Percentiles rank a stretch among this genome's conserved stretches.
Conservation (phyloP, 2,888 invertebrate genomes). For the Zootermopsis nevadensis region DNA sequence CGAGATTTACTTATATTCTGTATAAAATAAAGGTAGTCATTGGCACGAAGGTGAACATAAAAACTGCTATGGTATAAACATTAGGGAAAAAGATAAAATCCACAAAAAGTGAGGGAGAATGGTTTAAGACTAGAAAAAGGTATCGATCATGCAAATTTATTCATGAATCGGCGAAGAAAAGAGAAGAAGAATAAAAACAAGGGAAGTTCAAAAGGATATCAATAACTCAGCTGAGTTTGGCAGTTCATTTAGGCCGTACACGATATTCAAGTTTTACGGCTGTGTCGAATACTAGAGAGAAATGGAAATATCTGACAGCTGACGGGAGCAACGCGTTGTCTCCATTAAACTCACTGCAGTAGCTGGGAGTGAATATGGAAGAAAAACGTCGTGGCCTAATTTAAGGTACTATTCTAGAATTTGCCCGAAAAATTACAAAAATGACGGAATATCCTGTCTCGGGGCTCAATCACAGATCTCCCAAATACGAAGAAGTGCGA, state of each 20-base stretch:
- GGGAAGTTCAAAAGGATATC: conserved; percentile 50
- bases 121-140: not conserved
- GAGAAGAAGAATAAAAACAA: conserved; percentile 26
- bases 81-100: no score
- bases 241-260: conserved; percentile 53
- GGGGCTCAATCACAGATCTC: no score
- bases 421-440: no score
- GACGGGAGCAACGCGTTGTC: not conserved
- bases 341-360: not conserved
- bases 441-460: no score
- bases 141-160: conserved; percentile 53
- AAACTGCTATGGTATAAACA: not conserved
- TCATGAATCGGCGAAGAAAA: conserved; percentile 45
- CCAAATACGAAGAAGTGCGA: no score
- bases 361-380: no score
- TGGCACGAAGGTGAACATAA: not conserved
- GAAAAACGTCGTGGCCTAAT: no score
- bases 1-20: not conserved
- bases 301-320: not conserved
- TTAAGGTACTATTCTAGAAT: no score
- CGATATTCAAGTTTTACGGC: conserved; percentile 11
- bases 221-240: conserved; percentile 52
- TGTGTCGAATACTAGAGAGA: not conserved
- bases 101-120: not conserved
- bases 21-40: not conserved